These are phyloP conservation scores for Leptopilina boulardi DNA, from an alignment of 1,140 invertebrate genomes.

Conservation along the genomic window DNA sequence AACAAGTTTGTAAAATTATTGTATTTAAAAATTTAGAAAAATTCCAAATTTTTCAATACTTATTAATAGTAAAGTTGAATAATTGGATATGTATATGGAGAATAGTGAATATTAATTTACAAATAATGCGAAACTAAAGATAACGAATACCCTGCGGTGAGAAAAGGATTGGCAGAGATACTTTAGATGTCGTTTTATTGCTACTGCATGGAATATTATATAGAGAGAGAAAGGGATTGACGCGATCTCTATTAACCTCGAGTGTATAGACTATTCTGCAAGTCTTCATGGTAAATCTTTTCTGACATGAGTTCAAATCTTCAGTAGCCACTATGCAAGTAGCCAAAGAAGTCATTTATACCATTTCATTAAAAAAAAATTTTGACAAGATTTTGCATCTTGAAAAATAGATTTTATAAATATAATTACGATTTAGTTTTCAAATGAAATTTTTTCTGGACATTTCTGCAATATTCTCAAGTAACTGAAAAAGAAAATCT, in stretches of 20 bases:
- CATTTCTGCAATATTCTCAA: background rate
- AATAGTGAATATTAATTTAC: conserved; percentile 14
- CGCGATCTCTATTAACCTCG: conserved; percentile 70
- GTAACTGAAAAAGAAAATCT: no score
- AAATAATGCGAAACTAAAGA: background rate
- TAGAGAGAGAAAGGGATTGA: conserved; percentile 60
- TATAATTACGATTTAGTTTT: conserved; percentile 64
- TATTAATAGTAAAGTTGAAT: no score
- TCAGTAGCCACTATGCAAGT: conserved; percentile 56
- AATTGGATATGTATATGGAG: background rate
- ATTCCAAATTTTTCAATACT: no score
- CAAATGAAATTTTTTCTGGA: conserved; percentile 51
- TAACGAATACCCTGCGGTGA: background rate
- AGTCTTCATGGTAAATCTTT: conserved; percentile 51
- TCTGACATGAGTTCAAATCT: conserved; percentile 61
- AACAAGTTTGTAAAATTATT: no score
- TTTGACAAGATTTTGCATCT: no score
- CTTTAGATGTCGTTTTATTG: conserved; percentile 18
- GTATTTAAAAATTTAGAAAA: no score
- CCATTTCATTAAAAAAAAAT: conserved; percentile 62
- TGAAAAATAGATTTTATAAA: no score
- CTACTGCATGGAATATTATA: conserved; percentile 46
- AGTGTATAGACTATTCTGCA: conserved; percentile 38
- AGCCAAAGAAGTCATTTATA: conserved; percentile 55
- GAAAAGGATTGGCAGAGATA: conserved; percentile 11